These are phyloP conservation scores for Hystrix brachyura DNA, from an alignment of 2,113 vertebrate species.

Conservation along the genomic window DNA sequence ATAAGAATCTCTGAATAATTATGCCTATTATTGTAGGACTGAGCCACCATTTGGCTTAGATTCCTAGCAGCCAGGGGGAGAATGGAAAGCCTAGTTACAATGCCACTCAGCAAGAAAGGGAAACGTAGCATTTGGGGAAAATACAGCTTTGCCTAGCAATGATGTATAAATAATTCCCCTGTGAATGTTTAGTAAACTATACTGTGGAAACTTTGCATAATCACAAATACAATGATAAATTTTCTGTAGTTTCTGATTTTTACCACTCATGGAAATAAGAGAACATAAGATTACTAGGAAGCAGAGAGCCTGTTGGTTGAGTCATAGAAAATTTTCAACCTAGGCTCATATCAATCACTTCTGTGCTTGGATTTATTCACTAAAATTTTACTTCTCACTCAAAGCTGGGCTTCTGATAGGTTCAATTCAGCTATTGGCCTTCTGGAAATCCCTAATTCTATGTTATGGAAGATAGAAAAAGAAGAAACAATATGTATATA, in stretches of 20 bases:
- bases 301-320: not conserved
- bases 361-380: not conserved
- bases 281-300: not conserved
- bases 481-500: constrained; percentile 1
- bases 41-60: not conserved
- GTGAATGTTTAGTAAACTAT: constrained; percentile 14
- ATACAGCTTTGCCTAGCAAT: not conserved
- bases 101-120: not conserved
- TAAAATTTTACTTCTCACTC: constrained; percentile 10
- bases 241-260: constrained; percentile 49
- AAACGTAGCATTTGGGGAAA: constrained; percentile 22
- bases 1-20: not conserved
- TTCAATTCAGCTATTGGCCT: not conserved
- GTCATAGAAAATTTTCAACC: constrained; percentile 3
- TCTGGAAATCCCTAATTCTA: constrained; percentile 4
- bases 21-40: constrained; percentile 31
- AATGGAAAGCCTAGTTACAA: not conserved
- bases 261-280: constrained; percentile 27
- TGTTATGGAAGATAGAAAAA: not conserved
- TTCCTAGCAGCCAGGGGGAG: not conserved
- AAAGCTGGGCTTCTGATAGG: not conserved
- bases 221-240: constrained; percentile 16
- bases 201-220: constrained; percentile 19
- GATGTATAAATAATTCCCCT: constrained; percentile 29
- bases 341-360: not conserved